Base-by-base conservation (phyloP, 1,140 invertebrate genomes). In the Temnothorax longispinosus region DNA sequence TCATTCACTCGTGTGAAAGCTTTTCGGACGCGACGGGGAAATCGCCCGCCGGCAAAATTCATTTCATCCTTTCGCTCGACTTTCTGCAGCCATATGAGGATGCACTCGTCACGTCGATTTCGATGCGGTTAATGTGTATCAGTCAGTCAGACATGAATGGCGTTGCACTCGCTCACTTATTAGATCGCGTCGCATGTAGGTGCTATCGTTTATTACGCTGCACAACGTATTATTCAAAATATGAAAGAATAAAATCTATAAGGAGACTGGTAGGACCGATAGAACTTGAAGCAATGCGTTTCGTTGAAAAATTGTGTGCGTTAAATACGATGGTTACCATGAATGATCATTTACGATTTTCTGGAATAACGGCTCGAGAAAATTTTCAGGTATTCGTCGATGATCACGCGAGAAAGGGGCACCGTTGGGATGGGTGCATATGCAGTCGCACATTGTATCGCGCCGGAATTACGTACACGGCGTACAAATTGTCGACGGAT, bases 1-100 rank as follows among this genome's bases (percentile, higher is more conserved):
- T 62, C 58, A 84, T 75, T 84, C 80, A 21, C 4, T 44, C 38
- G 44, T 58, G 85, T 75, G 85, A 87, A 87, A 89, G 65, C 88
- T 85, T 78, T 85, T 81, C 54, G 85, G 60, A 74, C 56, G 88
- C 67, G 69, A 50, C 56, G 85, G 85, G 84, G 88, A 90, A 89
- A 90, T 89, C 85, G 77, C 21, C 65, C 64, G 85, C 44, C 52
- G 64, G 77, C 72, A 64, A 58, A 35, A 35, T 32, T 60, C 72
- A n/a, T 80, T 82, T 56, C 38, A 60, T 71, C 72, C 56, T 87
- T 77, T 87, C 85, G 58, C 86, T 86, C 67, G 72, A 58, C 38
- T 89, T 87, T 89, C 85, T 71, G 77, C 21, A 10, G 56, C 72
- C 86, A 78, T 69, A 84, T 77, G 72, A 71, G 84, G 72, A 89